These are phyloP conservation scores for Papilio protenor DNA, from an alignment of 2,888 invertebrate genomes.

Conservation along the genomic window DNA sequence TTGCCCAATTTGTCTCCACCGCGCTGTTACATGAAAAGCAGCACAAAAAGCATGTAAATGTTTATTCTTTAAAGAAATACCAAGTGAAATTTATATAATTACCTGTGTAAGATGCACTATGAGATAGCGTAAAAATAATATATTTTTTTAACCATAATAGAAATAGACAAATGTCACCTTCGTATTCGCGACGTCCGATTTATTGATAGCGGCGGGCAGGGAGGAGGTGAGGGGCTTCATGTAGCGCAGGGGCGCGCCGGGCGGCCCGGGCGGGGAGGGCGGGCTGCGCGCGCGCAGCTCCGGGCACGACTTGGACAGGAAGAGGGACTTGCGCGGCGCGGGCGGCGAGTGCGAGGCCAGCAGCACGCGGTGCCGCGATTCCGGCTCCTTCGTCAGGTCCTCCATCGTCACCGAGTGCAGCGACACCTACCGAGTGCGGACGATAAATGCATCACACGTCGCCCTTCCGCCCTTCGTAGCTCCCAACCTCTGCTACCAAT, in stretches of 20 bases:
- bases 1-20: conserved; percentile 49
- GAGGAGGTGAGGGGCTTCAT: conserved; percentile 52
- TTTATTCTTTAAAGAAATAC: neutral
- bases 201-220: conserved; percentile 65
- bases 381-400: conserved; percentile 91
- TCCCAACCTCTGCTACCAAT: neutral
- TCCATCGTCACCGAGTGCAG: conserved; percentile 95
- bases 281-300: conserved; percentile 78
- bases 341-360: conserved; percentile 88
- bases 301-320: conserved; percentile 92
- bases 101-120: neutral
- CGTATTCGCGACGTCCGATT: conserved; percentile 46
- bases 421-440: conserved; percentile 82
- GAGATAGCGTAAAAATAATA: neutral
- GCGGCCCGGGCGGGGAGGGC: conserved; percentile 45
- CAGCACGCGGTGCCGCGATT: conserved; percentile 92
- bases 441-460: neutral
- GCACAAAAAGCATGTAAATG: conserved; percentile 14
- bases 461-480: neutral
- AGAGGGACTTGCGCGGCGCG: conserved; percentile 78
- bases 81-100: neutral
- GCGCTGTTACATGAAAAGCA: conserved; percentile 40
- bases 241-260: conserved; percentile 49
- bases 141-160: neutral
- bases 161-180: neutral